Base-by-base conservation (phyloP, 2,888 invertebrate species). In the Mactromeris polynyma region DNA sequence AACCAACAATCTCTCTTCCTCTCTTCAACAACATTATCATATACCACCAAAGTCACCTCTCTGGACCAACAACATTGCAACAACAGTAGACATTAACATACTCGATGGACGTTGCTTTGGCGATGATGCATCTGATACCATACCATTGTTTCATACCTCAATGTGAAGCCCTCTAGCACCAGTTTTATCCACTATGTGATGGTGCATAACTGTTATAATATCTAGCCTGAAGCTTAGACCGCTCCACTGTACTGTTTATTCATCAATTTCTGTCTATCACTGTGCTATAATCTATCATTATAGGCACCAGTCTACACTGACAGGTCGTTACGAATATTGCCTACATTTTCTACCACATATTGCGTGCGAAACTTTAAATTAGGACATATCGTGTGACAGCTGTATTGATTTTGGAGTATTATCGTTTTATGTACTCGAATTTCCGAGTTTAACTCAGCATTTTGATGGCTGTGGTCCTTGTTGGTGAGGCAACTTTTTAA, bases 281-380 rank as follows among this genome's bases (percentile, higher is more conserved):
- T 64, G 19, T 26, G 73, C 33, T 33, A 64, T 11, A 73, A 73
- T 73, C 73, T 73, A 73, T 73, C 73, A 73, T 73, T 73, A 19
- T 33, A 33, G 31, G 17, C 33, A 73, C 73, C 73, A 33, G 73
- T 73, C 73, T 36, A 33, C 3, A 33, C 11, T 73, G 73, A 36
- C 73, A 73, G 33, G 19, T 73, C 73, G 33, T 73, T 73, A 73
- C 19, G 33, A 73, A 73, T 73, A 73, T 33, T 73, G 73, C 36
- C 73, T 73, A n/a, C 26, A 73, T 73, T 26, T 73, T 33, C 17
- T 73, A 73, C 36, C 73, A 73, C 36, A 2, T 26, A 33, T 73
- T 73, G 73, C 73, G 73, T 73, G 73, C 11, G 73, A 36, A 33
- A 31, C 73, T 73, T 73, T 33, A 73, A 73, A 73, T 73, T 73